Conservation (phyloP, 2,797 vertebrate species). For the Myotis daubentonii region DNA sequence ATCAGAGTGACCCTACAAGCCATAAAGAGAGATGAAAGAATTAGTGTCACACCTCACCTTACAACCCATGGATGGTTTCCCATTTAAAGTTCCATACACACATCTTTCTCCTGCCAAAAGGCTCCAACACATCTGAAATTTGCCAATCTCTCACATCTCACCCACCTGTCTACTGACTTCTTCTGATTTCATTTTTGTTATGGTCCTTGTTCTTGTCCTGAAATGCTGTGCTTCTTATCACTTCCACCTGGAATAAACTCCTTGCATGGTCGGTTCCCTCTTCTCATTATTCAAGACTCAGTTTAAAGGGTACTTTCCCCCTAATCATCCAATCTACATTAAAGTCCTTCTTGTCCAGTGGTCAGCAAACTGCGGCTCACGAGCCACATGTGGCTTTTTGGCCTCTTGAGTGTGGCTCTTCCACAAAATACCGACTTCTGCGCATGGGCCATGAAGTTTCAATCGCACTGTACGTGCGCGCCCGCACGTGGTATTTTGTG, state of each 20-base stretch:
- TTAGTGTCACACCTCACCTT: not conserved
- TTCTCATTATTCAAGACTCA: not conserved
- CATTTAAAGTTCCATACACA: not conserved
- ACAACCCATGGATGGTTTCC: not conserved
- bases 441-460: too few species aligned
- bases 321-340: not conserved
- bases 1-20: not conserved
- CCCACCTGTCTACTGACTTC: not conserved
- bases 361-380: too few species aligned
- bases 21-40: not conserved
- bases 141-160: not conserved
- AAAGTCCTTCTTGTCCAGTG: not conserved
- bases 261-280: not conserved
- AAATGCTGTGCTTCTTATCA: not conserved
- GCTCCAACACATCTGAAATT: not conserved
- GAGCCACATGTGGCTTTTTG: too few species aligned
- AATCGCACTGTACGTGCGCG: too few species aligned
- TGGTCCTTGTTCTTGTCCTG: not conserved
- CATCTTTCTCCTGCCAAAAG: not conserved
- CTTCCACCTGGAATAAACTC: not conserved
- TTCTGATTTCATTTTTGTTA: not conserved
- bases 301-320: not conserved
- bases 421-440: too few species aligned
- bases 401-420: too few species aligned
- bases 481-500: too few species aligned